Evolutionary conservation across 2,113 vertebrate genomes (phyloP).

Genomic region (Gasterosteus nipponicus): DNA sequence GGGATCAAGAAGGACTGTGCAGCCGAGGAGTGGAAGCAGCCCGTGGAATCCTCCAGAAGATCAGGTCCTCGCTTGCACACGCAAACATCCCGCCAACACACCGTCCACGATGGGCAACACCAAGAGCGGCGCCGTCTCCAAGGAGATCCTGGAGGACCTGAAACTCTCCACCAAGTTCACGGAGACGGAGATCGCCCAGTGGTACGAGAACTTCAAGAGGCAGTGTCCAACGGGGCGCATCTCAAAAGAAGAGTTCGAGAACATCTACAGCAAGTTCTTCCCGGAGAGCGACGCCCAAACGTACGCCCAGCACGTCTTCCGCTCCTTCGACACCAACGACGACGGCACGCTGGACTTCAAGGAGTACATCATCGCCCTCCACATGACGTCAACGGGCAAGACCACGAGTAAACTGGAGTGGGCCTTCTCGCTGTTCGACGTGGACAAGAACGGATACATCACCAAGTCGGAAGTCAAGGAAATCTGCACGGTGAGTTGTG

Average conservation of each 20-base stretch:
- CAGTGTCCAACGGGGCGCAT: slow-evolving; percentile 93
- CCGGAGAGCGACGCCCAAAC: slow-evolving; percentile 75
- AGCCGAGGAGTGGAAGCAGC: not conserved
- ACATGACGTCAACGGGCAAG: slow-evolving; percentile 80
- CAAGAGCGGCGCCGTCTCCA: slow-evolving; percentile 75
- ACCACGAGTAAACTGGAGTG: slow-evolving; percentile 78
- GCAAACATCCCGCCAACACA: slow-evolving; percentile 16
- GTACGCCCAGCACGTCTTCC: slow-evolving; percentile 79
- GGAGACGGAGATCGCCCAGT: slow-evolving; percentile 76
- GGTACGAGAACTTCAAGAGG: slow-evolving; percentile 91
- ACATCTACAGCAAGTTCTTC: slow-evolving; percentile 93
- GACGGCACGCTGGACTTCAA: slow-evolving; percentile 82
- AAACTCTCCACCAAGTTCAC: slow-evolving; percentile 79
- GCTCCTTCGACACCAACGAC: slow-evolving; percentile 79
- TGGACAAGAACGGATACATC: slow-evolving; percentile 96
- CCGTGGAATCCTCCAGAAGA: not conserved
- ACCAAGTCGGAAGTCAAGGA: slow-evolving; percentile 93
- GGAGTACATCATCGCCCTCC: slow-evolving; percentile 81
- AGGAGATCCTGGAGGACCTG: slow-evolving; percentile 79
- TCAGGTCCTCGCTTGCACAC: not conserved
- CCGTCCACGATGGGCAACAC: slow-evolving; percentile 72
- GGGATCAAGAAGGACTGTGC: slow-evolving; percentile 9
- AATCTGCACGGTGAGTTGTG: slow-evolving; percentile 87
- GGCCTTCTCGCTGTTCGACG: slow-evolving; percentile 96
- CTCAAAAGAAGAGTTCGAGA: slow-evolving; percentile 90